Conservation (phyloP, 1,140 invertebrate genomes). For the Bombus superbus region DNA sequence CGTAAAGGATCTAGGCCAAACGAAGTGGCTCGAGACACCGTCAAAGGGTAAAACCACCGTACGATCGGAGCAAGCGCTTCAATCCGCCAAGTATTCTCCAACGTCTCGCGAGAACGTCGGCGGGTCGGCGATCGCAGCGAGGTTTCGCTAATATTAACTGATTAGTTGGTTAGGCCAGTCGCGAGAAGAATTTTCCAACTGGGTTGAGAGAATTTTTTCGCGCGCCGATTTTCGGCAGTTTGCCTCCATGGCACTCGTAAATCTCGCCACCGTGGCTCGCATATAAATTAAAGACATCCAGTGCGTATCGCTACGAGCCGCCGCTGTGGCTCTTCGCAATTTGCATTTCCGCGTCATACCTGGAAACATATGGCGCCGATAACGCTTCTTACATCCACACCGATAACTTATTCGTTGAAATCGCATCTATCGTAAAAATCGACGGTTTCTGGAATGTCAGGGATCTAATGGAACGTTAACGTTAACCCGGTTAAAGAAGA, state of each 20-base stretch:
- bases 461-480: too few species aligned
- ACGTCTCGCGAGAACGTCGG: too few species aligned
- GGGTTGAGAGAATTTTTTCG: constrained; percentile 32
- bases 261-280: constrained; percentile 34
- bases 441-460: too few species aligned
- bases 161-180: constrained; percentile 5
- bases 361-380: constrained; percentile 56
- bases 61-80: not conserved
- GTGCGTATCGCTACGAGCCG: constrained; percentile 45
- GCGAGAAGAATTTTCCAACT: constrained; percentile 16
- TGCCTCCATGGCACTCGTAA: constrained; percentile 26
- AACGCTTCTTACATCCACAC: constrained; percentile 45
- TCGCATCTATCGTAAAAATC: constrained; percentile 21
- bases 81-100: not conserved
- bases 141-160: not conserved
- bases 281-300: constrained; percentile 58
- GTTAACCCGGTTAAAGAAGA: too few species aligned
- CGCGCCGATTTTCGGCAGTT: constrained; percentile 23
- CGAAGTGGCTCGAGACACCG: too few species aligned
- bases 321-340: constrained; percentile 2
- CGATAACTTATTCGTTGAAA: constrained; percentile 28
- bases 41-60: too few species aligned
- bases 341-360: constrained; percentile 46
- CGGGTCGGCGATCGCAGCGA: not conserved
- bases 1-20: too few species aligned